Evolutionary conservation across 1,140 invertebrate genomes (phyloP), one percentile per base, ranked within the genome.

Genomic region (Trinorchestia longiramus): DNA sequence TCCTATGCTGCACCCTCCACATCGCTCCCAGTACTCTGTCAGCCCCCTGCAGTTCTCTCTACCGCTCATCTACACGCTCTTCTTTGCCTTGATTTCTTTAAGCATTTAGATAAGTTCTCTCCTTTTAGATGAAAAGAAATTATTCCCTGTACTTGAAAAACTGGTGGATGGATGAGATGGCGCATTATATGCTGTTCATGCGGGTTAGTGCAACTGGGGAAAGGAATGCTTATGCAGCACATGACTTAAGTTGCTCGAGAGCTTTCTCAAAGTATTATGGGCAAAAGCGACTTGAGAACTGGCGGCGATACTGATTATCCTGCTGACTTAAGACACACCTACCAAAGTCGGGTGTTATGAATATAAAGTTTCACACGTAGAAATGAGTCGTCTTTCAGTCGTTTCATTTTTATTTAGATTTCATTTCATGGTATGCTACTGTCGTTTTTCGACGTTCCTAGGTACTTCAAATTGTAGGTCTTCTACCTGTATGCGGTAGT

Each of bases 51-150:
- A 88, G 44, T 92, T 77, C 88, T 95, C 87, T 91, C 94, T 95
- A 95, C 43, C 95, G 94, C n/a, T 87, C 90, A 47, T 95, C 44
- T 96, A 90, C 45, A 95, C 95, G 87, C 94, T 94, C 77, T 96
- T 77, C 62, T 77, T 77, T 77, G 1, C 62, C 62, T 77, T 77
- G 62, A 77, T 77, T 77, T 77, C 62, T 77, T 19, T 77, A 28
- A 77, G 62, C 62, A 77, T 77, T 77, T 77, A 77, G 28, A 77
- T 77, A 77, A 77, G 62, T 77, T 77, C 62, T 77, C 62, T 19
- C 62, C 62, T 28, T 77, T 77, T 77, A 77, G 62, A 77, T 77
- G 28, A 77, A 77, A 11, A 23, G 62, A 36, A 77, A 77, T 36
- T 77, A 28, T 77, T 19, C 62, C 28, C 36, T 28, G 28, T 77